phyloP scores from a whole-genome alignment of 1,140 invertebrate species.

The Bombus polaris region DNA sequence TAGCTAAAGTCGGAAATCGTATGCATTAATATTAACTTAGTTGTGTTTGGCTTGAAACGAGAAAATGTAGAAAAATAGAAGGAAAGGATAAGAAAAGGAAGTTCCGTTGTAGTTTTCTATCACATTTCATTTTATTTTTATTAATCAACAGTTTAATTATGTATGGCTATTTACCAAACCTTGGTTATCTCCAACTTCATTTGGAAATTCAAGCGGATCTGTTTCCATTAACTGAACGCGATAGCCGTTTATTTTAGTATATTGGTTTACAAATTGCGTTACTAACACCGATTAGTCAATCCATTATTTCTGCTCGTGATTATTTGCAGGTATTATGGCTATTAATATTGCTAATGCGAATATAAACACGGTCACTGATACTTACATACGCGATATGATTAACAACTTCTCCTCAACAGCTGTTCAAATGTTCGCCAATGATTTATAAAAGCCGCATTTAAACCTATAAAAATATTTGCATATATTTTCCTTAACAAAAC shows the following conservation, averaged over 20 bases:
- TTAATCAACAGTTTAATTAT: too few relatives aligned
- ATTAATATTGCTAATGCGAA: conserved; percentile 11
- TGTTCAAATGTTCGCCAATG: background rate
- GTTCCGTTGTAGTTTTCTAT: too few relatives aligned
- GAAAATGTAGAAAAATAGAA: too few relatives aligned
- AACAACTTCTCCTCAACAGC: too few relatives aligned
- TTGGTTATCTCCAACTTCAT: background rate
- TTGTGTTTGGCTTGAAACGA: too few relatives aligned
- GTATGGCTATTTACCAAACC: background rate
- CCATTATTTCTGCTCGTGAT: conserved; percentile 13
- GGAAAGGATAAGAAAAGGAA: too few relatives aligned
- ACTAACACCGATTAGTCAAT: conserved; percentile 1
- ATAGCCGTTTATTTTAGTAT: conserved; percentile 9
- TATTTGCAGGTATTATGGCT: background rate
- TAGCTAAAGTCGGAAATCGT: too few relatives aligned
- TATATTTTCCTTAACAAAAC: too few relatives aligned
- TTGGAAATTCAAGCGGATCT: conserved; percentile 11
- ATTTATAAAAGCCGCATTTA: background rate
- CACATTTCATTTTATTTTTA: too few relatives aligned
- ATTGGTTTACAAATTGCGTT: conserved; percentile 4
- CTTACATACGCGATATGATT: background rate
- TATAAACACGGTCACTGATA: background rate
- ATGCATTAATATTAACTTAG: too few relatives aligned
- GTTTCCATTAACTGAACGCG: background rate
- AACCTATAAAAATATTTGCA: too few relatives aligned